These are phyloP conservation scores for Saccostrea cuccullata DNA, from an alignment of 1,140 invertebrate species.

Conservation along the genomic window DNA sequence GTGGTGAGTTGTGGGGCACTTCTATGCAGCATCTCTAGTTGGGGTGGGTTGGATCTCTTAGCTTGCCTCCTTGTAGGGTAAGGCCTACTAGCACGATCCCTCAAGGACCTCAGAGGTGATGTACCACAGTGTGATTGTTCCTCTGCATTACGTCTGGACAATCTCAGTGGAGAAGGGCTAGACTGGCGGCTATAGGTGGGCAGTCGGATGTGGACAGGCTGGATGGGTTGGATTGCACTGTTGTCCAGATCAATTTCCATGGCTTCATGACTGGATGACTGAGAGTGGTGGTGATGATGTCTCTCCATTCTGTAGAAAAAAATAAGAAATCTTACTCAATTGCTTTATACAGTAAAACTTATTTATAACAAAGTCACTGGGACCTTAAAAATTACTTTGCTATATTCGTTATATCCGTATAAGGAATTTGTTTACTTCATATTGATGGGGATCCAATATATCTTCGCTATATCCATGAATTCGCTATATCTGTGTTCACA, in stretches of 20 bases:
- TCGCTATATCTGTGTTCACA: too few species aligned
- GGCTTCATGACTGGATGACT: not conserved
- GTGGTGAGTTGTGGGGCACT: not conserved
- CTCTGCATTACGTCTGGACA: not conserved
- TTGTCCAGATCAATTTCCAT: constrained; percentile 15
- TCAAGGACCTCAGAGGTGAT: not conserved
- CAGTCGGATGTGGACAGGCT: not conserved
- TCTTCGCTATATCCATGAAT: too few species aligned
- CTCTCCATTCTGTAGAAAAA: not conserved
- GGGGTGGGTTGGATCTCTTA: not conserved
- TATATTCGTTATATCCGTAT: too few species aligned
- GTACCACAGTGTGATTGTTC: not conserved
- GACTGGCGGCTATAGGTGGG: not conserved
- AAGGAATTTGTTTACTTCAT: too few species aligned
- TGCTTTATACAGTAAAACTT: too few species aligned
- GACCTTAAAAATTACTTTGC: too few species aligned
- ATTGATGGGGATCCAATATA: too few species aligned
- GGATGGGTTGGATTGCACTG: not conserved
- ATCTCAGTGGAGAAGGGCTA: not conserved
- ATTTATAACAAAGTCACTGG: too few species aligned
- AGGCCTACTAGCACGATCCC: not conserved
- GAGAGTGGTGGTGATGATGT: not conserved
- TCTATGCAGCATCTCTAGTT: not conserved
- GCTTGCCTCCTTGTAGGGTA: not conserved
- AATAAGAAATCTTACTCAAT: not conserved